These are phyloP conservation scores for Alauda arvensis DNA, from an alignment of 2,797 vertebrate species.

Conservation along the genomic window DNA sequence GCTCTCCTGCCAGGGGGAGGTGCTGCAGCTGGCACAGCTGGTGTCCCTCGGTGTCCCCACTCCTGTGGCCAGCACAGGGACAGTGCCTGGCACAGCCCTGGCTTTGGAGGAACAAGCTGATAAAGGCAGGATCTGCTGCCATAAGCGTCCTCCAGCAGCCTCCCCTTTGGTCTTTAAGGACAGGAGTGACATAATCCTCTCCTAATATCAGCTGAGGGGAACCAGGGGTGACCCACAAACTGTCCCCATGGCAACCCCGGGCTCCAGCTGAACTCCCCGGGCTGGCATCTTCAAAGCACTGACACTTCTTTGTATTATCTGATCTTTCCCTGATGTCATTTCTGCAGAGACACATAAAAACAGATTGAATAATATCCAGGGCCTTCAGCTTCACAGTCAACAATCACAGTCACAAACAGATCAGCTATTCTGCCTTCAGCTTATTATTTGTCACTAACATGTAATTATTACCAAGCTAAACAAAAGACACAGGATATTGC, in stretches of 20 bases:
- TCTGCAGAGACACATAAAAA: not conserved
- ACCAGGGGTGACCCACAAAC: not conserved
- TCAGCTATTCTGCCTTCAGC: not conserved
- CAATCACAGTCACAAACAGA: slow-evolving; percentile 23
- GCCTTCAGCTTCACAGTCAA: not conserved
- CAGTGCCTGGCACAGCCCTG: not conserved
- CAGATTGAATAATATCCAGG: not conserved
- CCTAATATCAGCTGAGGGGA: not conserved
- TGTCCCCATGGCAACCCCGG: not conserved
- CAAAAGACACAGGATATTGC: not conserved
- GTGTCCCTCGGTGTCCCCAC: accelerated
- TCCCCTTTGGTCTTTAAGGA: not conserved
- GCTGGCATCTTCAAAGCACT: not conserved
- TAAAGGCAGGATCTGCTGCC: not conserved
- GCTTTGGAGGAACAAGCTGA: not conserved
- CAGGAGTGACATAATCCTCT: slow-evolving; percentile 32
- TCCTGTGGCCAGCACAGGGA: accelerated
- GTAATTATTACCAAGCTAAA: slow-evolving; percentile 14
- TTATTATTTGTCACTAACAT: not conserved
- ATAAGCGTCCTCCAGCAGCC: not conserved
- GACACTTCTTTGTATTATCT: not conserved
- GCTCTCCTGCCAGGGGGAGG: not conserved
- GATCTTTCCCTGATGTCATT: not conserved
- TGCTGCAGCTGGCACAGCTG: not conserved
- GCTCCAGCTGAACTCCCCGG: not conserved